These are phyloP conservation scores for Myrmecobius fasciatus DNA, from an alignment of 2,113 vertebrate genomes.

Conservation along the genomic window DNA sequence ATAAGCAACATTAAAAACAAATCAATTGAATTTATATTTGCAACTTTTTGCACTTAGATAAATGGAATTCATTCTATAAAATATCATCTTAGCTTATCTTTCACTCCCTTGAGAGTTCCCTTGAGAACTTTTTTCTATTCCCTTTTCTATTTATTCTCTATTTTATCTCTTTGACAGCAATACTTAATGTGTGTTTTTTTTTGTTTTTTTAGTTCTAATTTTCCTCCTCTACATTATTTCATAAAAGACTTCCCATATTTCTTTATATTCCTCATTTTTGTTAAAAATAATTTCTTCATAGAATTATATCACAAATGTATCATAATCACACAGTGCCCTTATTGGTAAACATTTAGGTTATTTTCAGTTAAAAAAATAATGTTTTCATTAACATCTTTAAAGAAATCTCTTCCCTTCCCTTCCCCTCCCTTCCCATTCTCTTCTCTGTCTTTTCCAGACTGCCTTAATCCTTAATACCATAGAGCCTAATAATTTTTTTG, in stretches of 20 bases:
- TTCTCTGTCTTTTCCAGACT: background rate
- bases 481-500: background rate
- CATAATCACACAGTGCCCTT: background rate
- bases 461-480: background rate
- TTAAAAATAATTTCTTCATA: background rate
- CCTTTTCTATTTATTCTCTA: background rate
- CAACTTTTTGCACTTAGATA: background rate
- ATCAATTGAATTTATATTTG: background rate
- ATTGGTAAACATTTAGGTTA: background rate
- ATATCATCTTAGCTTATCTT: background rate
- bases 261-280: background rate
- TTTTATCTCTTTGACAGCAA: background rate
- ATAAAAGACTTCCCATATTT: background rate
- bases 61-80: background rate
- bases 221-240: background rate
- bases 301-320: background rate
- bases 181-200: background rate
- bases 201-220: background rate
- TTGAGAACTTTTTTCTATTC: background rate
- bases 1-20: background rate
- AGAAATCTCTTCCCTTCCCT: background rate
- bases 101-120: background rate
- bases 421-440: no score
- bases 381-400: background rate
- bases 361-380: background rate